A percentile compares a stretch with the other conserved stretches of the same genome.
phyloP scores from a whole-genome alignment of 2,888 invertebrate genomes.

The Eilema griseolum region DNA sequence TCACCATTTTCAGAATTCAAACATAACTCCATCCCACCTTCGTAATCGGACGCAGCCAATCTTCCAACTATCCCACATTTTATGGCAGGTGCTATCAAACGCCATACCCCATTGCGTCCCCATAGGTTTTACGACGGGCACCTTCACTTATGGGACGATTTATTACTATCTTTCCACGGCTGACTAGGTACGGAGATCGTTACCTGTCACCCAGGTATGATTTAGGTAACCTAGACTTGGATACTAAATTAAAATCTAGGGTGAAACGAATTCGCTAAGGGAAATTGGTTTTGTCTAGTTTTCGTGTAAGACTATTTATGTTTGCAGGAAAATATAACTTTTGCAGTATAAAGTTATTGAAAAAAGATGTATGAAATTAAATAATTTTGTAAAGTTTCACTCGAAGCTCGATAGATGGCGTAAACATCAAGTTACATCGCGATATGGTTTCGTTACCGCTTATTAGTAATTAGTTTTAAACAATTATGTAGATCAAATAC shows the following conservation, averaged over 20 bases:
- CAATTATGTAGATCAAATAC: too few relatives aligned
- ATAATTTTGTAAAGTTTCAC: too few relatives aligned
- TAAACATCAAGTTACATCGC: too few relatives aligned
- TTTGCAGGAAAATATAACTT: background rate
- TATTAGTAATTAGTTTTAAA: too few relatives aligned
- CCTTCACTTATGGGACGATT: constrained; percentile 61
- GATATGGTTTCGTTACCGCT: too few relatives aligned
- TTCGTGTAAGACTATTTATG: constrained; percentile 10
- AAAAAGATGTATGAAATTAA: too few relatives aligned
- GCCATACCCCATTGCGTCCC: constrained; percentile 64
- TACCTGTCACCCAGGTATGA: constrained; percentile 75
- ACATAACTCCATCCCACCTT: background rate
- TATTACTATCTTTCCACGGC: constrained; percentile 77
- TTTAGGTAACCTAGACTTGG: constrained; percentile 69
- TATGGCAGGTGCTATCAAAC: constrained; percentile 45
- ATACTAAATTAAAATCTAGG: constrained; percentile 70
- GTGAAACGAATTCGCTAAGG: constrained; percentile 32
- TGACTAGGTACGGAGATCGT: constrained; percentile 61
- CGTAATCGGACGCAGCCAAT: background rate
- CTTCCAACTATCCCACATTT: constrained; percentile 26
- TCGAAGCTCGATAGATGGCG: too few relatives aligned
- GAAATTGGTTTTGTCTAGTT: constrained; percentile 37
- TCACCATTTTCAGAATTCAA: background rate
- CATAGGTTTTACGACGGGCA: constrained; percentile 58
- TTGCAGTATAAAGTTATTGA: too few relatives aligned